A percentile compares a stretch with the other conserved stretches of the same genome.
Conservation (phyloP, 2,888 invertebrate species). For the Frankliniella intonsa region DNA sequence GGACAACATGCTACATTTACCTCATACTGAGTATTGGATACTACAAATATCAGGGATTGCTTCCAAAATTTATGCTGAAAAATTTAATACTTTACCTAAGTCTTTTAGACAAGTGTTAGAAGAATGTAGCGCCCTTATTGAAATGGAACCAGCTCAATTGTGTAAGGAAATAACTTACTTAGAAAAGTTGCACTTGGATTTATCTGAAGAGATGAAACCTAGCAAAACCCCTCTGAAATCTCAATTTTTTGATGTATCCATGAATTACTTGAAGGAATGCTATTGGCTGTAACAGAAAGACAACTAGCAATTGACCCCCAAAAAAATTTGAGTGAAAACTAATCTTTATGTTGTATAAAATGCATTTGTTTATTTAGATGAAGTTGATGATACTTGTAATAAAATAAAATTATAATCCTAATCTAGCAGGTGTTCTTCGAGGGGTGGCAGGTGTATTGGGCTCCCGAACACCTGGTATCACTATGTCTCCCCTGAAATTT, state of each 20-base stretch:
- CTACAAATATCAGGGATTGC: not conserved
- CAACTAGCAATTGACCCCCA: too few species aligned
- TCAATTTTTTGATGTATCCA: not conserved
- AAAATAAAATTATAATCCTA: conserved; percentile 62
- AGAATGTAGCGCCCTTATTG: not conserved
- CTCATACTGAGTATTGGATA: not conserved
- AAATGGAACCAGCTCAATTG: not conserved
- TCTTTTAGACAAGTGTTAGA: not conserved
- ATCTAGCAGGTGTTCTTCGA: conserved; percentile 66
- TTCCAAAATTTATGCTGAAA: not conserved
- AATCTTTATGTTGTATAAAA: too few species aligned
- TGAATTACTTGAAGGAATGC: not conserved
- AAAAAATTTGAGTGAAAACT: too few species aligned
- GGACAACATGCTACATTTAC: not conserved
- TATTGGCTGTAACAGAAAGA: too few species aligned
- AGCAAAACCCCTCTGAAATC: not conserved
- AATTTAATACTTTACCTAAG: not conserved
- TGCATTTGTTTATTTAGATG: not conserved
- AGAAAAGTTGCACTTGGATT: not conserved
- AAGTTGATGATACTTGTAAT: not conserved
- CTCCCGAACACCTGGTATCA: conserved; percentile 71
- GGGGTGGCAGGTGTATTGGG: conserved; percentile 59
- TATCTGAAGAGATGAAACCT: too few species aligned
- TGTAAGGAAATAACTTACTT: not conserved
- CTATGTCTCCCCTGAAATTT: conserved; percentile 62